phyloP scores from a whole-genome alignment of 2,888 invertebrate species.

The Brenthis hecate region DNA sequence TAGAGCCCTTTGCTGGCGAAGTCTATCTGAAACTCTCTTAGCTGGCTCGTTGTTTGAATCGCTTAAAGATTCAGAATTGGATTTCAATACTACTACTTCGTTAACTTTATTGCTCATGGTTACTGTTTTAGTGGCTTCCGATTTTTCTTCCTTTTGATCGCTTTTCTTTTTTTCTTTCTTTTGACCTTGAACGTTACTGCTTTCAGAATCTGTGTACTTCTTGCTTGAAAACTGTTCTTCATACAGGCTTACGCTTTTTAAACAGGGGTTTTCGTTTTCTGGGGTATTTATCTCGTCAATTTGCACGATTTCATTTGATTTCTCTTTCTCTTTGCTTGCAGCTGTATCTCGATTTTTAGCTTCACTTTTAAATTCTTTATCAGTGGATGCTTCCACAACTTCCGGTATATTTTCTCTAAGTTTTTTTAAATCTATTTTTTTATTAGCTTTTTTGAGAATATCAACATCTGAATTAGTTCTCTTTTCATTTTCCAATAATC shows the following conservation, averaged over 20 bases:
- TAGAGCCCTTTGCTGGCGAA: slow-evolving; percentile 53
- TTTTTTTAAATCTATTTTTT: slow-evolving; percentile 11
- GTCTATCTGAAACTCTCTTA: slow-evolving; percentile 19
- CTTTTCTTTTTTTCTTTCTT: slow-evolving; percentile 31
- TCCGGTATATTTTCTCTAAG: slow-evolving; percentile 15
- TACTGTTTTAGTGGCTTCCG: slow-evolving; percentile 4
- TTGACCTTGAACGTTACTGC: slow-evolving; percentile 45
- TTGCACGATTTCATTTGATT: slow-evolving; percentile 31
- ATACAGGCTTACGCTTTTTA: slow-evolving; percentile 65
- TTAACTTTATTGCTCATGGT: not conserved
- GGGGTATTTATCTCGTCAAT: slow-evolving; percentile 29
- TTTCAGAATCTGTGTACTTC: slow-evolving; percentile 53
- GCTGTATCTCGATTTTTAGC: slow-evolving; percentile 35
- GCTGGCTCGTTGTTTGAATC: slow-evolving; percentile 30
- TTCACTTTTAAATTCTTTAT: slow-evolving; percentile 34
- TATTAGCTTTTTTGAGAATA: slow-evolving; percentile 7
- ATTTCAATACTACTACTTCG: slow-evolving; percentile 50
- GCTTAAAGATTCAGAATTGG: slow-evolving; percentile 55
- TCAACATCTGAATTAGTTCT: slow-evolving; percentile 31
- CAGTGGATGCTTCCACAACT: slow-evolving; percentile 10
- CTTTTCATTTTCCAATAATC: slow-evolving; percentile 22
- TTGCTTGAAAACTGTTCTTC: slow-evolving; percentile 56
- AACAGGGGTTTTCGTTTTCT: slow-evolving; percentile 56
- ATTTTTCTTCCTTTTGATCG: not conserved
- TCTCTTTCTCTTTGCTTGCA: slow-evolving; percentile 29